Evolutionary conservation across 2,113 vertebrate species (phyloP), one percentile per base, ranked within the genome.

Genomic region (Caracal caracal): DNA sequence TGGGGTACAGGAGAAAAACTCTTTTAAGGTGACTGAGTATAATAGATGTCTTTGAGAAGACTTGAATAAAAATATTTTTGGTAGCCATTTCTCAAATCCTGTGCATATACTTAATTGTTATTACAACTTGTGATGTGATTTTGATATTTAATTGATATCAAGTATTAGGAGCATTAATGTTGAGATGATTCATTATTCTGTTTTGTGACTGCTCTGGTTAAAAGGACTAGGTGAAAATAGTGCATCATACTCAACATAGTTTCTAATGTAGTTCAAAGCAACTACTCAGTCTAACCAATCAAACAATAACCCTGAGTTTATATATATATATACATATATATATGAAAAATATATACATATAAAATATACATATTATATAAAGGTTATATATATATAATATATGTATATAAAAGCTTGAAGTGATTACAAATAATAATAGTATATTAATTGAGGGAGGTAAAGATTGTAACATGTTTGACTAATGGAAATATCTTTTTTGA

Each of bases 71-170:
- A 11, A 37, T 66, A 53, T 56, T 84, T 97, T 92, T 79, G 43
- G 28, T 24, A 78, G 33, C 13, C n/a, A 79, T 59, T 92, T 43
- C 47, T 88, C 47, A 59, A 65, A 88, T 40, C 10, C 20, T 70
- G 20, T 78, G 19, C 8, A 43, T 19, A 59, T 47, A 47, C 6
- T 40, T 16, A 28, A 24, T 71, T 92, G n/a, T 24, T 79, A 78
- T 53, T 66, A 56, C 11, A 88, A 1, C 1, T 94, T 88, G 15
- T 37, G n/a, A 59, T 90, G 6, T 82, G 30, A 68, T 83, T 90
- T 81, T 92, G 59, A 75, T 86, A 63, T 70, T 88, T 95, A 93
- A 49, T 53, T 86, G 66, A 81, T 76, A 56, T 28, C 3, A 90
- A 71, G n/a, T 86, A 12, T 35, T 86, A 66, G n/a, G 24, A 87